These are phyloP conservation scores for Fabriciana adippe DNA, from an alignment of 2,888 invertebrate genomes.

Conservation along the genomic window DNA sequence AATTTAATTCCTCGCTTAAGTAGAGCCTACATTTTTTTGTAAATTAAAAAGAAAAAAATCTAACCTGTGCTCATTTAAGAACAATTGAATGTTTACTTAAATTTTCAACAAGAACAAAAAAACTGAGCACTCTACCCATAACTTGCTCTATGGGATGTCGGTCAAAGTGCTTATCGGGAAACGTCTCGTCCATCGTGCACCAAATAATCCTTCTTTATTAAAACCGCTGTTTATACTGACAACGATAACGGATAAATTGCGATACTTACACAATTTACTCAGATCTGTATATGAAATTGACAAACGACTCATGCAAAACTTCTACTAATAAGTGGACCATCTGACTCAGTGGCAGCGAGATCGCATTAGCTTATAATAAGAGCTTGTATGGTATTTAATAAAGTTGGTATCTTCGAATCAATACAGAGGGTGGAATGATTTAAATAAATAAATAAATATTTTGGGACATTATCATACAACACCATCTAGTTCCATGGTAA, in stretches of 20 bases:
- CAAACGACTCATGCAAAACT: not conserved
- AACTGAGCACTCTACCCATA: conserved; percentile 13
- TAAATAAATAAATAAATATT: too few relatives aligned
- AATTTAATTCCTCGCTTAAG: not conserved
- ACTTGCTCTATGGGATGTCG: conserved; percentile 46
- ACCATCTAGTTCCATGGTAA: too few relatives aligned
- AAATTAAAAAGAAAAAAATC: too few relatives aligned
- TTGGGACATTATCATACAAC: too few relatives aligned
- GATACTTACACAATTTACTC: conserved; percentile 30
- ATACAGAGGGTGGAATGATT: too few relatives aligned
- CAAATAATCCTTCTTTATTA: conserved; percentile 66
- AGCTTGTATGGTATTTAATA: too few relatives aligned
- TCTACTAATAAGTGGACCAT: not conserved
- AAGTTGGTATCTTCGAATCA: too few relatives aligned
- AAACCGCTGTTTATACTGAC: conserved; percentile 41
- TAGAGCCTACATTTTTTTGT: too few relatives aligned
- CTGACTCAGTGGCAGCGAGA: too few relatives aligned
- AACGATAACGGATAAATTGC: conserved; percentile 29
- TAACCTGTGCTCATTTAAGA: too few relatives aligned
- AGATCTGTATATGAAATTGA: conserved; percentile 28
- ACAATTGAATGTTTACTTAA: not conserved
- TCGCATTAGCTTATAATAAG: too few relatives aligned
- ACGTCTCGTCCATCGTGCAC: conserved; percentile 55
- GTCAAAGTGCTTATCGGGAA: conserved; percentile 57
- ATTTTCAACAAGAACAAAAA: not conserved